These are phyloP conservation scores for Salpingus planirostris DNA, from an alignment of 2,888 invertebrate genomes.

Conservation along the genomic window DNA sequence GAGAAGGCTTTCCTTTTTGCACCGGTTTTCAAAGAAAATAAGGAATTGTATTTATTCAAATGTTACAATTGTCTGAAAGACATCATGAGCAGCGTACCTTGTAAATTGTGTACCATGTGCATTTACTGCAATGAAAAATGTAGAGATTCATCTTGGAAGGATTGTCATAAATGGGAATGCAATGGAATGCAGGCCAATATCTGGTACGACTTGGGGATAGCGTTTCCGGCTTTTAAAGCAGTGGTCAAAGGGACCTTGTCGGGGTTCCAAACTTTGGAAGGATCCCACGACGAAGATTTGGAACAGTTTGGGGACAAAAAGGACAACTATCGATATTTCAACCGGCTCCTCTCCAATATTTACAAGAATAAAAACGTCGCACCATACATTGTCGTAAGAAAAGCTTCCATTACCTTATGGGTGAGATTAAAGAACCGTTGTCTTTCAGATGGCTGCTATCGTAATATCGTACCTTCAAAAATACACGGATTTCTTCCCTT, in stretches of 20 bases:
- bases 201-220: slow-evolving; percentile 65
- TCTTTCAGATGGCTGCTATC: slow-evolving; percentile 54
- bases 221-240: slow-evolving; percentile 66
- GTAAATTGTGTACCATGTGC: slow-evolving; percentile 54
- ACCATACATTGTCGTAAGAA: slow-evolving; percentile 58
- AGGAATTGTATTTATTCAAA: slow-evolving; percentile 40
- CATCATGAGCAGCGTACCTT: slow-evolving; percentile 56
- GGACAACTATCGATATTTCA: slow-evolving; percentile 55
- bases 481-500: slow-evolving; percentile 56
- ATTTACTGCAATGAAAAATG: slow-evolving; percentile 63
- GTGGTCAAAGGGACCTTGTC: slow-evolving; percentile 46
- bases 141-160: slow-evolving; percentile 44
- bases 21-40: slow-evolving; percentile 48
- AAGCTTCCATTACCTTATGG: not conserved
- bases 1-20: slow-evolving; percentile 79
- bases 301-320: slow-evolving; percentile 39
- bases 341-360: slow-evolving; percentile 64
- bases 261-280: slow-evolving; percentile 37
- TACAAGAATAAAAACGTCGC: slow-evolving; percentile 56
- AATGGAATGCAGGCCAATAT: slow-evolving; percentile 52
- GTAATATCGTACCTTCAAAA: slow-evolving; percentile 55
- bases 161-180: slow-evolving; percentile 67
- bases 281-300: slow-evolving; percentile 35
- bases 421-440: slow-evolving; percentile 20
- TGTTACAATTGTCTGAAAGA: slow-evolving; percentile 68